Evolutionary conservation across 2,888 invertebrate genomes (phyloP), one percentile per base, ranked within the genome.

Genomic region (Machimus atricapillus): DNA sequence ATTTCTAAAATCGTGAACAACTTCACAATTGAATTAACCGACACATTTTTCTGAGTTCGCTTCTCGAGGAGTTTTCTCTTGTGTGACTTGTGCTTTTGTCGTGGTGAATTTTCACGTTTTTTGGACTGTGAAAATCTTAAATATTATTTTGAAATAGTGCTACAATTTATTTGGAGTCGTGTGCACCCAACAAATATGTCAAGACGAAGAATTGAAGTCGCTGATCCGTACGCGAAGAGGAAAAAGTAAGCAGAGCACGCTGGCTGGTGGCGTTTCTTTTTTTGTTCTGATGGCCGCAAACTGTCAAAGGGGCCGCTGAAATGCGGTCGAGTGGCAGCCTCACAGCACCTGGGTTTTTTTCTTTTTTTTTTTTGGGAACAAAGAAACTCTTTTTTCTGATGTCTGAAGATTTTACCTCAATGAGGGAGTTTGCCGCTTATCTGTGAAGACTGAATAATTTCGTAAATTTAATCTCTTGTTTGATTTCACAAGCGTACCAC

Each of bases 191-290:
- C n/a, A 66, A 58, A n/a, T 31, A 86, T 97, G 97, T 97, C 97
- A 77, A 97, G 97, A 92, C 94, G 97, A 90, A 94, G 97, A 91
- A 97, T 97, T 91, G 97, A 97, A 94, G 96, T 97, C 89, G 94
- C 96, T 91, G 97, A 97, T 91, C 96, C 97, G 4, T 97, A 96
- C 91, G 94, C 96, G 87, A 96, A 95, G 92, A 94, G 95, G 92
- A 95, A 95, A 93, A 94, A 95, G 97, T 96, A 93, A 94, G 94
- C 46, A 27, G 23, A 46, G 79, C 66, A 40, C 76, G 76, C 40
- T 40, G 19, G 19, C 31, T 74, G 31, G 16, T 34, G 74, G 74
- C 27, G 37, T 76, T 27, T 76, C 27, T 40, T 40, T 66, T 66
- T 66, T 27, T 79, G 27, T 27, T 52, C 27, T 78, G 23, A 66